These are phyloP conservation scores for Penelope pileata DNA, from an alignment of 2,113 vertebrate genomes.

Conservation along the genomic window DNA sequence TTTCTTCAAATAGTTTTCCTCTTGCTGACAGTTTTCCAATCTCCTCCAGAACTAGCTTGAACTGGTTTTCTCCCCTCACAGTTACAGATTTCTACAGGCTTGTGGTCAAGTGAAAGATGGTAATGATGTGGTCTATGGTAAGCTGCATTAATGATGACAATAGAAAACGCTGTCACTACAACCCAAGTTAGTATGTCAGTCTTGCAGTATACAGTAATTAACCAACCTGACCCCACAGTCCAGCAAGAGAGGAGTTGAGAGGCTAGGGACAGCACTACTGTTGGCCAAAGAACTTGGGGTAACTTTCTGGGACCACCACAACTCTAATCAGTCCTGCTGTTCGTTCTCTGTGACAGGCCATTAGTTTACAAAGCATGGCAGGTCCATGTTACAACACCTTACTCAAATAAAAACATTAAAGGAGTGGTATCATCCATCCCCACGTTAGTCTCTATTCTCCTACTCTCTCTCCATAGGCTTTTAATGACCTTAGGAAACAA, in stretches of 20 bases:
- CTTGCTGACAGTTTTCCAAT: constrained; percentile 50
- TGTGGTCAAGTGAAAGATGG: not conserved
- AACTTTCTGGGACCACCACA: fast-evolving
- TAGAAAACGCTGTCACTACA: not conserved
- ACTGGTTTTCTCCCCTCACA: constrained; percentile 35
- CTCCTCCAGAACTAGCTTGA: constrained; percentile 31
- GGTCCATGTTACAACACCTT: fast-evolving
- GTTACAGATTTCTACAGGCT: not conserved
- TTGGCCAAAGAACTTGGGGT: fast-evolving
- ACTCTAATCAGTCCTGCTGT: not conserved
- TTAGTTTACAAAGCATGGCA: fast-evolving
- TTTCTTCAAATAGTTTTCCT: constrained; percentile 46
- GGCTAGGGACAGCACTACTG: fast-evolving
- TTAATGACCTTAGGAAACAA: not conserved
- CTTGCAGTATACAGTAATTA: not conserved
- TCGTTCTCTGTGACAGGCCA: fast-evolving
- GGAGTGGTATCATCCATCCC: not conserved
- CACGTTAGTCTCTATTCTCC: not conserved
- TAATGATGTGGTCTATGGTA: not conserved
- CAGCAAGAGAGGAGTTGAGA: fast-evolving
- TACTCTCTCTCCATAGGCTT: fast-evolving
- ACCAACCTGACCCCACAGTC: not conserved
- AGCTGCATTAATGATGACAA: not conserved
- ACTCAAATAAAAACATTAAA: not conserved
- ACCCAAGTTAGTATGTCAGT: fast-evolving